Evolutionary conservation across 2,797 vertebrate species (phyloP).

Genomic region (Thaleichthys pacificus): DNA sequence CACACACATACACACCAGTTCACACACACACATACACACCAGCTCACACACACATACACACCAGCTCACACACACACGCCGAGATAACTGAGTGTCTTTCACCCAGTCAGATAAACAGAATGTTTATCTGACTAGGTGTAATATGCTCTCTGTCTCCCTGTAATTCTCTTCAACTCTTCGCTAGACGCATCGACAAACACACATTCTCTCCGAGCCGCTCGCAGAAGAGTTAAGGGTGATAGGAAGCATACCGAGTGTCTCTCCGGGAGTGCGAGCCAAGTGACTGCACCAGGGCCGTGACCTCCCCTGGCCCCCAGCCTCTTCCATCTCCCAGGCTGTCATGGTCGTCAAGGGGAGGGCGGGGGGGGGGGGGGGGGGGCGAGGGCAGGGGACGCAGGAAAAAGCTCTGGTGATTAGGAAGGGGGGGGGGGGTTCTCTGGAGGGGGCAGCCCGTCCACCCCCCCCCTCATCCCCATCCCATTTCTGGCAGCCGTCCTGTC

Average conservation of each 20-base stretch:
- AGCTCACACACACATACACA: constrained; percentile 15
- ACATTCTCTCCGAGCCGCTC: background rate
- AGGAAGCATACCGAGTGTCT: constrained; percentile 9
- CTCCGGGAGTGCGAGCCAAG: constrained; percentile 45
- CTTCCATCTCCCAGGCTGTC: constrained; percentile 57
- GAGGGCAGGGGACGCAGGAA: constrained; percentile 58
- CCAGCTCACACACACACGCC: constrained; percentile 23
- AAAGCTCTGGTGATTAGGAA: constrained; percentile 68
- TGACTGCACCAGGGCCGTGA: constrained; percentile 60
- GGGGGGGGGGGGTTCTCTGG: constrained; percentile 27
- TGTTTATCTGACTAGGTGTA: too few species aligned
- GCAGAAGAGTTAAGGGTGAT: constrained; percentile 28
- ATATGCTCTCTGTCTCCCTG: background rate
- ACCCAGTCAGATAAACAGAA: background rate
- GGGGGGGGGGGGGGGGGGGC: constrained; percentile 26
- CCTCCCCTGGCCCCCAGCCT: constrained; percentile 38
- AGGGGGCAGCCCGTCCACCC: constrained; percentile 27
- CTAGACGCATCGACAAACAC: background rate
- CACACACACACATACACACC: background rate
- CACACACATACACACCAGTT: too few species aligned
- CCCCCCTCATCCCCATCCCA: constrained; percentile 59
- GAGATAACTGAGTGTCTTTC: background rate
- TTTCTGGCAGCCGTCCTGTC: constrained; percentile 57
- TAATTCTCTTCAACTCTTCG: background rate
- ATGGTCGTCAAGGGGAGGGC: constrained; percentile 42